Percentiles rank a stretch among this genome's conserved stretches.
Evolutionary conservation across 2,888 invertebrate species (phyloP).

Genomic region (Scaptodrosophila latifasciaeformis): DNA sequence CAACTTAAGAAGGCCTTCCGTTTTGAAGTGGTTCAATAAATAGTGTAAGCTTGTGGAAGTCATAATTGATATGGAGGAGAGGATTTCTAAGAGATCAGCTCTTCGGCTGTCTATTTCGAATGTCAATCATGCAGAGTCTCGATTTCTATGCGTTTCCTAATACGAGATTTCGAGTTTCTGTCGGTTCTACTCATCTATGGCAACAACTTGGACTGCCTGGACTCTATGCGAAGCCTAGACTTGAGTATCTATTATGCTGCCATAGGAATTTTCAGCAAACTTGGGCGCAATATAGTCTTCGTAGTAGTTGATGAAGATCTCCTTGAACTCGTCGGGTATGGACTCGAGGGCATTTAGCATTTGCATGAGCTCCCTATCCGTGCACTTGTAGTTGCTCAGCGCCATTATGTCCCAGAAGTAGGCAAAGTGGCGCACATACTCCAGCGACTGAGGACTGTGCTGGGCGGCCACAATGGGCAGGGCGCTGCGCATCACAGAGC

Average conservation of each 20-base stretch:
- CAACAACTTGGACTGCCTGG: too few species aligned
- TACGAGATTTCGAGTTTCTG: slow-evolving; percentile 12
- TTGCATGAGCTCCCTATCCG: slow-evolving; percentile 58
- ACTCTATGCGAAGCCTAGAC: slow-evolving; percentile 37
- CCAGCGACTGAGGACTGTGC: slow-evolving; percentile 48
- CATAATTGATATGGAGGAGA: too few species aligned
- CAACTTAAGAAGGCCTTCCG: too few species aligned
- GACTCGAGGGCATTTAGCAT: slow-evolving; percentile 59
- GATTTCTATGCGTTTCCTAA: too few species aligned
- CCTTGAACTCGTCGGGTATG: slow-evolving; percentile 57
- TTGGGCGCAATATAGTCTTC: slow-evolving; percentile 60
- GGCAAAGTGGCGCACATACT: slow-evolving; percentile 54
- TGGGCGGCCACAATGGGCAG: slow-evolving; percentile 51
- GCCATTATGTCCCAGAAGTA: slow-evolving; percentile 62
- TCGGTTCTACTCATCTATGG: slow-evolving; percentile 14
- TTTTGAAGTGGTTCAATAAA: too few species aligned
- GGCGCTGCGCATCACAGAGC: slow-evolving; percentile 55
- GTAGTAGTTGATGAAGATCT: slow-evolving; percentile 59
- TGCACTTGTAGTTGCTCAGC: slow-evolving; percentile 55
- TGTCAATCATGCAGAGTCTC: too few species aligned
- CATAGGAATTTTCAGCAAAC: slow-evolving; percentile 57
- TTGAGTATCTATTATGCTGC: slow-evolving; percentile 54
- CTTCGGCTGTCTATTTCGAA: too few species aligned
- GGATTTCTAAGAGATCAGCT: too few species aligned
- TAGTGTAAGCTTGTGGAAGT: too few species aligned